phyloP scores from a whole-genome alignment of 1,140 invertebrate genomes.

The Zaprionus kolodkinae region DNA sequence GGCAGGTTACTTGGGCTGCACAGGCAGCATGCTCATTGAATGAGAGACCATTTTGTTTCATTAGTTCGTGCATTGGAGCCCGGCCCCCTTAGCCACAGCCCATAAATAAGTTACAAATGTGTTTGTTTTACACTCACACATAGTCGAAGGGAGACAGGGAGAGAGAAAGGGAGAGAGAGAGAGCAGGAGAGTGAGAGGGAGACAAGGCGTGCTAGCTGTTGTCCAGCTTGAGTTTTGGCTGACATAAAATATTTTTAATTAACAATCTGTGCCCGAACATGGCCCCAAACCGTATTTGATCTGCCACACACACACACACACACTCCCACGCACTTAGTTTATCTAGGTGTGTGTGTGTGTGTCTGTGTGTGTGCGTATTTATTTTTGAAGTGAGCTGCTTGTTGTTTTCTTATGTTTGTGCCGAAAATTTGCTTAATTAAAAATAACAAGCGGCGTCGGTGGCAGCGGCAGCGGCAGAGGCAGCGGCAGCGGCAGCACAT shows the following conservation, averaged over 20 bases:
- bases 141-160: too few species aligned
- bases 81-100: conserved; percentile 9
- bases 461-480: conserved; percentile 40
- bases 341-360: conserved; percentile 6
- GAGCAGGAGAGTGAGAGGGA: too few species aligned
- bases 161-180: too few species aligned
- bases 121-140: conserved; percentile 6
- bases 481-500: conserved; percentile 32
- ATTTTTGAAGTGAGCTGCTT: conserved; percentile 55
- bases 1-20: conserved; percentile 33
- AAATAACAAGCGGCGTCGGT: conserved; percentile 68
- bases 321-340: not conserved
- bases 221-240: conserved; percentile 15
- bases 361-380: conserved; percentile 26
- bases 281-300: conserved; percentile 48
- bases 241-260: conserved; percentile 74
- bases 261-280: conserved; percentile 61
- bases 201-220: not conserved
- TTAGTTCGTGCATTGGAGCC: conserved; percentile 40
- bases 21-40: conserved; percentile 28
- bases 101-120: conserved; percentile 53
- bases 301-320: conserved; percentile 21
- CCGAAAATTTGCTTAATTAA: conserved; percentile 81
- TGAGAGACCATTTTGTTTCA: conserved; percentile 41
- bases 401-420: conserved; percentile 70